Percentiles rank a stretch among this genome's conserved stretches.
Conservation (phyloP, 2,113 vertebrate genomes). For the Pelecanus crispus region DNA sequence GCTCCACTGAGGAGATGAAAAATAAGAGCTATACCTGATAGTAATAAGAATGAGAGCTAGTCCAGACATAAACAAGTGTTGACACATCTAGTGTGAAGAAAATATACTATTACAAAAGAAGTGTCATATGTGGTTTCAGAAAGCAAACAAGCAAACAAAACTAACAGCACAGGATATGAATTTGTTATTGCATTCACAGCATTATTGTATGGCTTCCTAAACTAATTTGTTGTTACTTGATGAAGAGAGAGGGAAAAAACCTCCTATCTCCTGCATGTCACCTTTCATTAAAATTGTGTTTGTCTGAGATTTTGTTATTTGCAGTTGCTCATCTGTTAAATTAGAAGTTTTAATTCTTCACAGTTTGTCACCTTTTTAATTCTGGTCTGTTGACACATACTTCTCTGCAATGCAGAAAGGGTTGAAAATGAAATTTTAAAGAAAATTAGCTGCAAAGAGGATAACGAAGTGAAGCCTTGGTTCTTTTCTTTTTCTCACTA, state of each 20-base stretch:
- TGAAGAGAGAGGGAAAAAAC: conserved; percentile 25
- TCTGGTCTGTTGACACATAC: conserved; percentile 62
- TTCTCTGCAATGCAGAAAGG: conserved; percentile 49
- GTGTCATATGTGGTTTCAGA: conserved; percentile 55
- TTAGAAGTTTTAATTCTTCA: conserved; percentile 78
- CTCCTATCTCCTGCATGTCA: conserved; percentile 62
- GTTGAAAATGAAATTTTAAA: conserved; percentile 64
- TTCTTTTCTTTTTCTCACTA: background rate
- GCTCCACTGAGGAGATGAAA: background rate
- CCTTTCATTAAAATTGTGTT: conserved; percentile 74
- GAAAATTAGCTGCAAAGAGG: conserved; percentile 46
- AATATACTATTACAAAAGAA: conserved; percentile 38
- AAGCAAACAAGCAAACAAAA: conserved; percentile 57
- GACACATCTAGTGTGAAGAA: conserved; percentile 46
- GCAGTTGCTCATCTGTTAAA: conserved; percentile 76
- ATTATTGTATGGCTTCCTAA: conserved; percentile 44
- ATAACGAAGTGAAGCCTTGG: background rate
- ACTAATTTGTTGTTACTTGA: conserved; percentile 60
- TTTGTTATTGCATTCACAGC: conserved; percentile 31
- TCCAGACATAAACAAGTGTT: conserved; percentile 37
- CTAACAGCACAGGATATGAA: conserved; percentile 25
- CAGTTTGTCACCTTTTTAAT: conserved; percentile 75
- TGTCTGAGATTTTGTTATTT: conserved; percentile 73
- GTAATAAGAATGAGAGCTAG: background rate
- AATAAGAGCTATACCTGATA: background rate